phyloP scores from a whole-genome alignment of 2,113 vertebrate genomes.

The Hystrix brachyura region DNA sequence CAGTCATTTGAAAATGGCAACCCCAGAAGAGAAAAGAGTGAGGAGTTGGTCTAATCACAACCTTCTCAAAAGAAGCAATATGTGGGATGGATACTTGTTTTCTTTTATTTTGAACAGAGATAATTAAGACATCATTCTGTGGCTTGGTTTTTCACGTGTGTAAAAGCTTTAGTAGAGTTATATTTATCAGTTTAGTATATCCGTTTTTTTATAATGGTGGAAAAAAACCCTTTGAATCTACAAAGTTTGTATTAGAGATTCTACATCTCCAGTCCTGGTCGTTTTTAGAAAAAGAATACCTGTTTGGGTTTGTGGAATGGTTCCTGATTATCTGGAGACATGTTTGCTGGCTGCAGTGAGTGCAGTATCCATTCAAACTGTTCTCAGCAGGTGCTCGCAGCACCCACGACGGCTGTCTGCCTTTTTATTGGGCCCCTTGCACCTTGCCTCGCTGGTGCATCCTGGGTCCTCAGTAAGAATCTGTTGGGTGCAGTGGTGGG shows the following conservation, averaged over 20 bases:
- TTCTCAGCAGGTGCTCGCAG: neutral
- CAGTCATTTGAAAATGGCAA: neutral
- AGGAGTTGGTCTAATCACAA: neutral
- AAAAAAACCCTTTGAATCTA: neutral
- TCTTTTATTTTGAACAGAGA: neutral
- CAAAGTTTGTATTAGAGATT: neutral
- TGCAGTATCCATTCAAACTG: neutral
- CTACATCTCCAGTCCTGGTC: neutral
- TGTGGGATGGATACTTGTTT: neutral
- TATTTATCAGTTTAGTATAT: neutral
- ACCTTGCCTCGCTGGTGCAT: neutral
- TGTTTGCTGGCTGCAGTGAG: neutral
- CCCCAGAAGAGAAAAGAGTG: neutral
- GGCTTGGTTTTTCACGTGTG: neutral
- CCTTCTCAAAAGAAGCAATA: neutral
- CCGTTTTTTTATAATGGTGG: neutral
- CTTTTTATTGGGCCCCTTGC: neutral
- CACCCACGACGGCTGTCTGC: neutral
- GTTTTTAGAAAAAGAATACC: neutral
- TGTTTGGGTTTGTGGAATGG: neutral
- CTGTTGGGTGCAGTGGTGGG: neutral
- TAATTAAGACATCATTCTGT: neutral
- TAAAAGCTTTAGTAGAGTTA: neutral
- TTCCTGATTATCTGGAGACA: neutral
- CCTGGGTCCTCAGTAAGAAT: neutral